Evolutionary conservation across 1,140 invertebrate species (phyloP).

Genomic region (Stegodyphus mimosarum): DNA sequence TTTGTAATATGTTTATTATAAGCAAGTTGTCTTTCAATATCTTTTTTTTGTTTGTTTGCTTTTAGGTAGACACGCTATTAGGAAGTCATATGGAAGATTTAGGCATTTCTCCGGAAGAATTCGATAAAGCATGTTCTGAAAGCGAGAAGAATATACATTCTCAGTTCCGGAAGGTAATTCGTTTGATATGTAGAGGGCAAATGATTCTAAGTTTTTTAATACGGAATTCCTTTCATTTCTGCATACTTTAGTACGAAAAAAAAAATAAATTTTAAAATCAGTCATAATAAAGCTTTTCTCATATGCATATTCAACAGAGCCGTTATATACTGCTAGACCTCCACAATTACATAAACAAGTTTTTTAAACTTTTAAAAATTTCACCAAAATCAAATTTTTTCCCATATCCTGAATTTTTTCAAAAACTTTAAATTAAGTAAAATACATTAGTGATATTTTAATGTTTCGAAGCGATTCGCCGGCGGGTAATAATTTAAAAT

Average conservation of each 20-base stretch:
- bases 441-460: too few relatives aligned
- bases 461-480: too few relatives aligned
- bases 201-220: background rate
- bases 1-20: too few relatives aligned
- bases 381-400: too few relatives aligned
- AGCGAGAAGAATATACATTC: conserved; percentile 69
- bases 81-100: conserved; percentile 91
- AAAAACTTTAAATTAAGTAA: too few relatives aligned
- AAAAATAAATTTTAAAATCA: background rate
- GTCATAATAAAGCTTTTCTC: too few relatives aligned
- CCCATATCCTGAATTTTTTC: too few relatives aligned
- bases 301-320: too few relatives aligned
- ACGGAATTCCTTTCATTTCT: background rate
- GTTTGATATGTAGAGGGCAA: background rate
- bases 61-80: conserved; percentile 81
- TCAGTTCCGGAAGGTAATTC: conserved; percentile 75
- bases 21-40: background rate
- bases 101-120: conserved; percentile 84
- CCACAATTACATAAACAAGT: too few relatives aligned
- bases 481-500: too few relatives aligned
- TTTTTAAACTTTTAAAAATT: too few relatives aligned
- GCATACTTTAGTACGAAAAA: background rate
- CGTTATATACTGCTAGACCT: too few relatives aligned
- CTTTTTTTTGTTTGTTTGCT: background rate
- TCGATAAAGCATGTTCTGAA: conserved; percentile 79